Evolutionary conservation across 2,113 vertebrate genomes (phyloP), one percentile per base, ranked within the genome.

Genomic region (Antechinus flavipes): DNA sequence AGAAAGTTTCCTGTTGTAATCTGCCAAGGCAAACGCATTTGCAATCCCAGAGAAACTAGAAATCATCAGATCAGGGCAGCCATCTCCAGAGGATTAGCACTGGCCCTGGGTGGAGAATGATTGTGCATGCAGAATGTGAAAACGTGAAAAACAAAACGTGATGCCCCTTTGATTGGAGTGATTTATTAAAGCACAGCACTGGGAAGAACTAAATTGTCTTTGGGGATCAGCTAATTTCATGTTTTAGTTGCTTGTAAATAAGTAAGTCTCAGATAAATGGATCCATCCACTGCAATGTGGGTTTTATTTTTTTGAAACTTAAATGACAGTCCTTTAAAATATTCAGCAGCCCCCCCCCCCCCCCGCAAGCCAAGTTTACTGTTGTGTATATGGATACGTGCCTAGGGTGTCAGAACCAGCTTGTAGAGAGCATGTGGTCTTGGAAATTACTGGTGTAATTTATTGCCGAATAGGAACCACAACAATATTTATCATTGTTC

Each of bases 131-230:
- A 94, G 92, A 98, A 97, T 97, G 96, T 97, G 93, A 98, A 96
- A 97, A 97, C 97, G 97, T 97, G 96, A 97, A 98, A 98, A 98
- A 96, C 97, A 98, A 49, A 98, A 97, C 89, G 96, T 96, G 97
- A 94, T 97, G 94, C 96, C 95, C 95, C 96, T 89, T 97, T 97
- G 96, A 97, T 97, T 53, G 61, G 94, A 11, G 92, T 98, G 97
- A 98, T 98, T 98, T 98, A 98, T 97, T 97, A 93, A 90, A 96
- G 90, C 68, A 95, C 92, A 56, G 96, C 94, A 84, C 90, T 96
- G 95, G 96, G 93, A 96, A 98, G 94, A 54, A 95, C 95, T 96
- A 96, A 98, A 50, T 93, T 97, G 94, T 95, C 98, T 97, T 97
- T 92, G 0, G 92, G 92, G 96, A 97, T 49, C 91, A 96, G 93